These are phyloP conservation scores for Glyptemys insculpta DNA, from an alignment of 2,797 vertebrate species.

Conservation along the genomic window DNA sequence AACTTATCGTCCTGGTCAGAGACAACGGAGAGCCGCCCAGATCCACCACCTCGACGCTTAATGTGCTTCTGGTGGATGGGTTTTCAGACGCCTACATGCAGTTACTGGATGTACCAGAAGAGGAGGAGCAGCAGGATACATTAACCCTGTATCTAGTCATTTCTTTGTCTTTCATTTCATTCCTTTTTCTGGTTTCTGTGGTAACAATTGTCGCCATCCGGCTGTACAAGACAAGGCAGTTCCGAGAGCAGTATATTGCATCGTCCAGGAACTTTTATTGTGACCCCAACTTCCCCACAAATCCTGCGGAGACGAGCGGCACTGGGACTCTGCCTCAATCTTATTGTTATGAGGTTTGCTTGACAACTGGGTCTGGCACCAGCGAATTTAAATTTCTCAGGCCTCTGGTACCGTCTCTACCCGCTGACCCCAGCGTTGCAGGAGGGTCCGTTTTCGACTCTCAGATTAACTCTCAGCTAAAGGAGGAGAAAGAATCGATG, in stretches of 20 bases:
- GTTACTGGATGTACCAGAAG: background rate
- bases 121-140: accelerated
- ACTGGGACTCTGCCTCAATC: constrained; percentile 55
- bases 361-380: background rate
- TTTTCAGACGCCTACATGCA: constrained; percentile 60
- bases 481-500: no score
- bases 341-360: constrained; percentile 62
- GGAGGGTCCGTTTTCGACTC: no score
- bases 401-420: background rate
- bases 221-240: background rate
- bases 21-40: background rate
- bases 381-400: constrained; percentile 62
- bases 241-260: accelerated
- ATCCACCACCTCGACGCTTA: constrained; percentile 1
- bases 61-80: constrained; percentile 22
- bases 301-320: background rate
- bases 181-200: background rate
- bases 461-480: no score
- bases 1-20: background rate
- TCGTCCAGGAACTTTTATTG: no score
- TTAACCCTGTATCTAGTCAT: constrained; percentile 58
- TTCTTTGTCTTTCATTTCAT: constrained; percentile 48
- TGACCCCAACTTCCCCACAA: background rate
- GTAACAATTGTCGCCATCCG: background rate
- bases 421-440: no score